Base-by-base conservation (phyloP, 2,888 invertebrate genomes). In the Rapana venosa region DNA sequence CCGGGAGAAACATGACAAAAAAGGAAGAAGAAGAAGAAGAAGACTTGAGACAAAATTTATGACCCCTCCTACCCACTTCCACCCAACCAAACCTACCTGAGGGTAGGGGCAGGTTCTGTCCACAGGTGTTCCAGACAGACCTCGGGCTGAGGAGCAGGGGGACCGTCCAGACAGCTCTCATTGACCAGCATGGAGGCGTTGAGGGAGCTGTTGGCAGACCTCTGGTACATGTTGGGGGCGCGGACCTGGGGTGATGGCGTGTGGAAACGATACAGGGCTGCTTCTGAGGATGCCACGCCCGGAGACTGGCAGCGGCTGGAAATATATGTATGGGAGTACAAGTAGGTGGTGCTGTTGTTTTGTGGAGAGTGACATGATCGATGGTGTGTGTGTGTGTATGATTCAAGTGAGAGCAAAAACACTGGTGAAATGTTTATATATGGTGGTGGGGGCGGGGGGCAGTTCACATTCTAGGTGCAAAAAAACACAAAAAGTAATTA, bases 41-140 rank as follows among this genome's bases (percentile, higher is more conserved):
- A 47, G 4, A 47, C 47, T 8, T 47, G 47, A 47, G 47, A 5
- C 47, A 47, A 47, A 47, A 47, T 47, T 47, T 8, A 47, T 47
- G 47, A 47, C 8, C 47, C 47, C 47, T 47, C 47, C 47, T 47
- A 47, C 8, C 2, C 2, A 47, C 47, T 47, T 47, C 47, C 8
- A 47, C 47, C 2, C 47, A 47, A 47, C 2, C 47, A 47, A 47
- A 74, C 74, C 26, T 32, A 91, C 96, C 96, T 96, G 61, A 96
- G 94, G 22, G 96, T 93, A 32, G 94, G 94, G 11, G 94, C 93
- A 13, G 95, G 93, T 90, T 99, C 99, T 0, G 98, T 98, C 99
- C 99, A 99, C 26, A 98, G 96, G 95, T 98, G 98, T 93, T 99
- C 98, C 84, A 99, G 96, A 94, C 98, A 98, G 92, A 98, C 97